Evolutionary conservation across 2,888 invertebrate species (phyloP).

Genomic region (Tryphoninae sp.): DNA sequence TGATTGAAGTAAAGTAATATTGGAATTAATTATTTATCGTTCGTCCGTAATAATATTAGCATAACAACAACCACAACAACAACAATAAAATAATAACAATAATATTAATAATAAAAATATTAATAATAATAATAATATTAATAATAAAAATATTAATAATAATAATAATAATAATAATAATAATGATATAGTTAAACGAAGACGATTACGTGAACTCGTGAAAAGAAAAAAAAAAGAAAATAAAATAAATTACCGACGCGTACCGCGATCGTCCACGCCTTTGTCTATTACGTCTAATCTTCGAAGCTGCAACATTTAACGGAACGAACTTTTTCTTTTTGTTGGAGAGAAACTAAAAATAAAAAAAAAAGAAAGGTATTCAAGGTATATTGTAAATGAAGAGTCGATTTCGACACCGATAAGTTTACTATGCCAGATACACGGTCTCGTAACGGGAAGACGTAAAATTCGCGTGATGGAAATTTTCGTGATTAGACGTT

Average conservation of each 20-base stretch:
- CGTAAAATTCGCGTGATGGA: conserved; percentile 7
- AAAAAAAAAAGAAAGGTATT: background rate
- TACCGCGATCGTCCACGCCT: conserved; percentile 1
- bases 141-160: too few species aligned
- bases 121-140: too few species aligned
- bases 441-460: conserved; percentile 2
- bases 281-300: conserved; percentile 30
- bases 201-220: conserved; percentile 38
- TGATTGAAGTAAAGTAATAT: too few species aligned
- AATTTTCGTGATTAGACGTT: conserved; percentile 45
- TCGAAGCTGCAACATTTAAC: conserved; percentile 3
- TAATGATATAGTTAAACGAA: conserved; percentile 1
- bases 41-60: too few species aligned
- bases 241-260: background rate
- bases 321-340: too few species aligned
- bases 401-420: conserved; percentile 17
- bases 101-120: too few species aligned
- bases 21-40: too few species aligned
- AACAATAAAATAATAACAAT: too few species aligned
- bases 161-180: too few species aligned
- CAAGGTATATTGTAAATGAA: background rate
- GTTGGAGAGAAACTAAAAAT: background rate
- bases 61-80: too few species aligned
- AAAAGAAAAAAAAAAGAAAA: conserved; percentile 3
- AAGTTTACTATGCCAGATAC: background rate